These are phyloP conservation scores for Sturnira hondurensis DNA, from an alignment of 2,113 vertebrate genomes.

Conservation along the genomic window DNA sequence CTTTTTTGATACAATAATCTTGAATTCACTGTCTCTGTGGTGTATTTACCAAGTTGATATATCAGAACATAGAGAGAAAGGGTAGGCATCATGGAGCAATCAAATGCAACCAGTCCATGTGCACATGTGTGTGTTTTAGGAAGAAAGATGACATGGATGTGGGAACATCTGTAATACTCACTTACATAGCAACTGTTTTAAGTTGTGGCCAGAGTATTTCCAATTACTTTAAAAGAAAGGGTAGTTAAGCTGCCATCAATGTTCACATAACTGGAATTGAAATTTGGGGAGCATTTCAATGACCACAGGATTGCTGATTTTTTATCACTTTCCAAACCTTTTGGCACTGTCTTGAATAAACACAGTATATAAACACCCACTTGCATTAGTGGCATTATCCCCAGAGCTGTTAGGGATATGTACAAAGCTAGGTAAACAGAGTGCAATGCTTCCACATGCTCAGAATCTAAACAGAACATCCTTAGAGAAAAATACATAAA, in stretches of 20 bases:
- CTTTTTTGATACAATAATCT: not conserved
- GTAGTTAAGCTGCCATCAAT: not conserved
- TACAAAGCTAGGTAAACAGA: slow-evolving; percentile 38
- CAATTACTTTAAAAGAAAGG: not conserved
- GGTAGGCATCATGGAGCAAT: rapidly evolving
- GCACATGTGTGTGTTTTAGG: not conserved
- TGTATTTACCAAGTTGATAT: not conserved
- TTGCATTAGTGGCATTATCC: slow-evolving; percentile 29
- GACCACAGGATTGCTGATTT: not conserved
- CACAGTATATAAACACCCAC: slow-evolving; percentile 17
- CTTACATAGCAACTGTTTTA: not conserved
- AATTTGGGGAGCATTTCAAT: slow-evolving; percentile 32
- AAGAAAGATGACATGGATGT: too few species aligned
- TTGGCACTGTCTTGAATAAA: slow-evolving; percentile 43
- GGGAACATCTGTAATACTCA: not conserved
- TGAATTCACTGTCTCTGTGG: not conserved
- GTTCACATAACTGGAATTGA: not conserved
- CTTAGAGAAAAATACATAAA: not conserved
- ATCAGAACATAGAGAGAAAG: not conserved
- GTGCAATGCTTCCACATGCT: not conserved
- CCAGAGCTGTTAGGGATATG: not conserved
- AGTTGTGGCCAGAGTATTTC: not conserved
- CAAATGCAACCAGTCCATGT: not conserved
- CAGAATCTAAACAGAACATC: not conserved
- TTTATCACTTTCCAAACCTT: slow-evolving; percentile 43